phyloP scores from a whole-genome alignment of 2,888 invertebrate genomes.

The Pedicia rivosa region DNA sequence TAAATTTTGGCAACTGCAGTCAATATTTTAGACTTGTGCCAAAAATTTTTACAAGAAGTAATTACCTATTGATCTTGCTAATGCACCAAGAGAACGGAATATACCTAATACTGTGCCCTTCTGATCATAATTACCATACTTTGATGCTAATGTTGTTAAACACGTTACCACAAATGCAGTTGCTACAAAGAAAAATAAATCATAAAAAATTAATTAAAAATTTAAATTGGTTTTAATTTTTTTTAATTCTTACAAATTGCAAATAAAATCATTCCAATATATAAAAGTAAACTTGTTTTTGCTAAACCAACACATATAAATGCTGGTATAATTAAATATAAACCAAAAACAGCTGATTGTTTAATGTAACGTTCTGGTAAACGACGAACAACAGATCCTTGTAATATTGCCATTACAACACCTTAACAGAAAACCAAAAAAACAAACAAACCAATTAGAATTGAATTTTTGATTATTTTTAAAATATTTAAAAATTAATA shows the following conservation, averaged over 20 bases:
- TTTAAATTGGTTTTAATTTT: background rate
- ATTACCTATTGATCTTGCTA: slow-evolving; percentile 88
- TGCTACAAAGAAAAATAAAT: slow-evolving; percentile 33
- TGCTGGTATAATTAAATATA: slow-evolving; percentile 71
- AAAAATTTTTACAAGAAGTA: too few species aligned
- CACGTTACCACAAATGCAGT: slow-evolving; percentile 92
- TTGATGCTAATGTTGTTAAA: slow-evolving; percentile 83
- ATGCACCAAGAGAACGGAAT: slow-evolving; percentile 83
- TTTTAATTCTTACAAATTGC: slow-evolving; percentile 61
- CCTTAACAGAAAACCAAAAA: slow-evolving; percentile 31
- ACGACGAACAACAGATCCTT: slow-evolving; percentile 76
- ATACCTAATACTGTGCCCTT: slow-evolving; percentile 90
- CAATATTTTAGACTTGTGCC: too few species aligned
- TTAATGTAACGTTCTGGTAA: slow-evolving; percentile 57
- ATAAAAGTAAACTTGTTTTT: slow-evolving; percentile 41
- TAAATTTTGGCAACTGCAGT: too few species aligned
- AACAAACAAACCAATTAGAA: background rate
- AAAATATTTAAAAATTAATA: slow-evolving; percentile 1
- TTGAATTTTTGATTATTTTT: background rate
- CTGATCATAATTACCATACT: slow-evolving; percentile 60
- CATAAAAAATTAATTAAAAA: background rate
- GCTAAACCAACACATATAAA: slow-evolving; percentile 75
- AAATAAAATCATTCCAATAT: slow-evolving; percentile 71
- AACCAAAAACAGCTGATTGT: slow-evolving; percentile 52
- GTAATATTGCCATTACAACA: slow-evolving; percentile 75